phyloP scores from a whole-genome alignment of 2,888 invertebrate genomes.

The Boloria euphrosyne region DNA sequence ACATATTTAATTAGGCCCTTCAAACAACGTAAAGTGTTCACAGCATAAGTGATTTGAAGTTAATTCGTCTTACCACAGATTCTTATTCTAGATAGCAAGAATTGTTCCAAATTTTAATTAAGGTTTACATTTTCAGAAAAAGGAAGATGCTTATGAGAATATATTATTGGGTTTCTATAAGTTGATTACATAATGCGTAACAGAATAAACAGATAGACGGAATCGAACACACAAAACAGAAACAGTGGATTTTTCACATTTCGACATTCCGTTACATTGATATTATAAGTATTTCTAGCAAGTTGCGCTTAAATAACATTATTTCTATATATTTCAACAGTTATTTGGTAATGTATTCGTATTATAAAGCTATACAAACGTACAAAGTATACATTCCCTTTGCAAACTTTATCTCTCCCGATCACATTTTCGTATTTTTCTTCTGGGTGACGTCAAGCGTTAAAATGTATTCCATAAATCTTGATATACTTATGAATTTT shows the following conservation, averaged over 20 bases:
- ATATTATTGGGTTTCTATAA: too few species aligned
- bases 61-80: neutral
- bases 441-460: constrained; percentile 58
- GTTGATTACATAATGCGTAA: too few species aligned
- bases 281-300: too few species aligned
- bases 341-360: constrained; percentile 13
- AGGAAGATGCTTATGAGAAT: too few species aligned
- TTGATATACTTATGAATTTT: constrained; percentile 66
- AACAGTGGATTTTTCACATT: too few species aligned
- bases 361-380: constrained; percentile 60
- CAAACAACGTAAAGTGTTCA: constrained; percentile 12
- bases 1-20: constrained; percentile 69
- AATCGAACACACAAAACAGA: too few species aligned
- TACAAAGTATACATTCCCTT: constrained; percentile 52
- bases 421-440: constrained; percentile 73
- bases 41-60: constrained; percentile 1
- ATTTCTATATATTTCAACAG: constrained; percentile 8
- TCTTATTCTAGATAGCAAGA: too few species aligned
- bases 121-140: too few species aligned
- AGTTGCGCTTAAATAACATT: neutral
- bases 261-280: too few species aligned
- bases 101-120: too few species aligned
- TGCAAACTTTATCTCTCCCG: constrained; percentile 54
- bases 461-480: constrained; percentile 74
- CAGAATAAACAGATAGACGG: too few species aligned